Percentiles rank a stretch among this genome's conserved stretches.
Evolutionary conservation across 2,797 vertebrate genomes (phyloP).

Genomic region (Helarctos malayanus): DNA sequence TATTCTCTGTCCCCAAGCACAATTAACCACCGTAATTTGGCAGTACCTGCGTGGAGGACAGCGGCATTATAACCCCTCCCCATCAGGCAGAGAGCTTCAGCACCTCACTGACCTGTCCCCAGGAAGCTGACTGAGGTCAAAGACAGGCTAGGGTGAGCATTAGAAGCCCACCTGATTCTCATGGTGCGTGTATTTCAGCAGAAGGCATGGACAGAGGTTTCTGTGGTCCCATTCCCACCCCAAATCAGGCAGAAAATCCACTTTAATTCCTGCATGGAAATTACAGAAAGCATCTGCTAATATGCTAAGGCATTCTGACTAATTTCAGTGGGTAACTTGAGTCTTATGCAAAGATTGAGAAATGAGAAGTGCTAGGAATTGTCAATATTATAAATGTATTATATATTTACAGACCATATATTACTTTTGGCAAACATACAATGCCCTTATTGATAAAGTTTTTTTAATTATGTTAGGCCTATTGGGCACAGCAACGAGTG

Average conservation of each 20-base stretch:
- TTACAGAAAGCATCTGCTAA: not conserved
- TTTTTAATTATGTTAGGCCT: not conserved
- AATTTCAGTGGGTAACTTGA: slow-evolving; percentile 1
- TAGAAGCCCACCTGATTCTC: fast-evolving
- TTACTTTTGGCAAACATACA: slow-evolving; percentile 47
- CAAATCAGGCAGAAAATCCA: not conserved
- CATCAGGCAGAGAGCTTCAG: not conserved
- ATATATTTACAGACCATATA: not conserved
- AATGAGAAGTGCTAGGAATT: not conserved
- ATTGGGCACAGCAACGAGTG: not conserved
- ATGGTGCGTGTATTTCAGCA: not conserved
- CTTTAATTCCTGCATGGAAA: not conserved
- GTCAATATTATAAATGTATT: not conserved
- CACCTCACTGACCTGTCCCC: not conserved
- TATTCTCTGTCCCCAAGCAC: not conserved
- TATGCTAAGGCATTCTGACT: not conserved
- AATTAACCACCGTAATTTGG: not conserved
- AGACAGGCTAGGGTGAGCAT: not conserved
- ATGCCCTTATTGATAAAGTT: not conserved
- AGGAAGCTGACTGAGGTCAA: not conserved
- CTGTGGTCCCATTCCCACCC: not conserved
- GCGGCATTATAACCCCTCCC: too few species aligned
- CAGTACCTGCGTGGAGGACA: not conserved
- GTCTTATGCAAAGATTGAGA: slow-evolving; percentile 7
- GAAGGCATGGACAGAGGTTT: not conserved